These are phyloP conservation scores for Albula glossodonta DNA, from an alignment of 2,113 vertebrate genomes.

Conservation along the genomic window DNA sequence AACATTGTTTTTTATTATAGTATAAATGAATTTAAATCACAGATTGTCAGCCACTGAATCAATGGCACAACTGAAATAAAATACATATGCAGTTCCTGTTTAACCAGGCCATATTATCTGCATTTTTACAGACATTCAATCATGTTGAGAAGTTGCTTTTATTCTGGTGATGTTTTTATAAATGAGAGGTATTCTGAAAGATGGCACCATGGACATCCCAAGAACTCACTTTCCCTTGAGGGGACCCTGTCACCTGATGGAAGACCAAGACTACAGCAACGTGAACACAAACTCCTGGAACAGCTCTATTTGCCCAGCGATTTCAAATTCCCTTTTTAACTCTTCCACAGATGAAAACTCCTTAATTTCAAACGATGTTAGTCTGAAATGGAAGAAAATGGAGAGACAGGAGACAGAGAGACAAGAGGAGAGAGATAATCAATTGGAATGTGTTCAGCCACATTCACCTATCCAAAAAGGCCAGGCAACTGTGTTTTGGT, in stretches of 20 bases:
- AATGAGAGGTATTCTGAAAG: background rate
- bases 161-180: too few species aligned
- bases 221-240: background rate
- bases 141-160: too few species aligned
- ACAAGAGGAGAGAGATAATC: background rate
- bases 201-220: conserved; percentile 16
- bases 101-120: too few species aligned
- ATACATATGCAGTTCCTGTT: too few species aligned
- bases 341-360: conserved; percentile 71
- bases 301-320: conserved; percentile 63
- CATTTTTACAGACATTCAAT: too few species aligned
- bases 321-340: conserved; percentile 78
- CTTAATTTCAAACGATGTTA: conserved; percentile 78
- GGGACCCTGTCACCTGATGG: conserved; percentile 5
- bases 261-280: conserved; percentile 23
- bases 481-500: background rate
- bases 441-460: background rate
- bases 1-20: too few species aligned
- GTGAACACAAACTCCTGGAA: conserved; percentile 70
- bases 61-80: too few species aligned
- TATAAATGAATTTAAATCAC: too few species aligned
- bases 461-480: too few species aligned
- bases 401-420: conserved; percentile 23
- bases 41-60: too few species aligned
- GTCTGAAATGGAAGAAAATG: conserved; percentile 54